Conservation (phyloP, 1,140 invertebrate species). For the Euura lappo region DNA sequence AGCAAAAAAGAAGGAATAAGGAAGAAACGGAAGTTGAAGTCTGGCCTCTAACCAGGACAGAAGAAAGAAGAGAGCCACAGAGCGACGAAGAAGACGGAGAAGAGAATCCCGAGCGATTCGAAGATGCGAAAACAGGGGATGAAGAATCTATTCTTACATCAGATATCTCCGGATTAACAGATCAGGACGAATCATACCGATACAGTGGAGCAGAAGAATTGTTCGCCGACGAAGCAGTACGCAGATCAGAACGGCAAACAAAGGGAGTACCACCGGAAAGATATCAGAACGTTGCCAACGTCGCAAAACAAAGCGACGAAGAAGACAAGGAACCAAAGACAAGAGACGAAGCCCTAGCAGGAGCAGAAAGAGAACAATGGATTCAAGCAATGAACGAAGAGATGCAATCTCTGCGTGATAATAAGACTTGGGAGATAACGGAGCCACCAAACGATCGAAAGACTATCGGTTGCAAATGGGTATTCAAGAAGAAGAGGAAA, state of each 20-base stretch:
- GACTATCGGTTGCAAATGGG: constrained; percentile 17
- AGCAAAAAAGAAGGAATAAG: neutral
- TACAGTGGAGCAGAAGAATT: neutral
- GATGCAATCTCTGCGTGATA: no score
- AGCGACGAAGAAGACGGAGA: neutral
- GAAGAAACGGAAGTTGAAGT: neutral
- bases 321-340: neutral
- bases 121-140: neutral
- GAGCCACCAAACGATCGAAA: neutral
- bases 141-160: neutral
- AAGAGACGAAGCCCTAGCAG: neutral
- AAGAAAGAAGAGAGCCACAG: neutral
- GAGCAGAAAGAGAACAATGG: constrained; percentile 29
- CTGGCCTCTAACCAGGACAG: neutral
- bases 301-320: neutral
- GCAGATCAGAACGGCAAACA: neutral
- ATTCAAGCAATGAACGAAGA: constrained; percentile 40
- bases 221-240: neutral
- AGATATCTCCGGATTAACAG: neutral
- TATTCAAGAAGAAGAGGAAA: constrained; percentile 25
- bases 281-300: neutral
- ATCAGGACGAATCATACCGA: neutral
- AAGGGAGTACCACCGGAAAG: neutral
- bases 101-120: neutral
- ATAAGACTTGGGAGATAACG: neutral